Evolutionary conservation across 2,113 vertebrate genomes (phyloP).

Genomic region (Brachirus orientalis): DNA sequence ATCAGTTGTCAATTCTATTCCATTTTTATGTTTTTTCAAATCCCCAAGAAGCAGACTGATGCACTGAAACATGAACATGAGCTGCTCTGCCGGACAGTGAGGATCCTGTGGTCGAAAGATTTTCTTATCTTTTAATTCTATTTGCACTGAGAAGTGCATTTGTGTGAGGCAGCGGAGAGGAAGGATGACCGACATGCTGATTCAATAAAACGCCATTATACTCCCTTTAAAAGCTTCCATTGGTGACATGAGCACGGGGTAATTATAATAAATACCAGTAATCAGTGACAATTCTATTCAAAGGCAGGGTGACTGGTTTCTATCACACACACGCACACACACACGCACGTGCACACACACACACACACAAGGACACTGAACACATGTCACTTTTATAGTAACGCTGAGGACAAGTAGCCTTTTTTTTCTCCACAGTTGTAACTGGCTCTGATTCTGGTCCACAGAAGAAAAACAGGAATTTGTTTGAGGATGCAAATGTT

Average conservation of each 20-base stretch:
- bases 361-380: slow-evolving; percentile 44
- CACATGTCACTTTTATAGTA: slow-evolving; percentile 37
- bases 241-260: slow-evolving; percentile 88
- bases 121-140: slow-evolving; percentile 63
- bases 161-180: slow-evolving; percentile 56
- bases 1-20: no score
- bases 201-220: slow-evolving; percentile 93
- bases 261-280: slow-evolving; percentile 96
- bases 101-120: slow-evolving; percentile 46
- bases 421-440: slow-evolving; percentile 52
- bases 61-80: slow-evolving; percentile 8
- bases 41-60: slow-evolving; percentile 21
- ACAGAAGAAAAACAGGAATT: neutral
- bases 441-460: neutral
- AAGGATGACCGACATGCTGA: slow-evolving; percentile 79
- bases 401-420: slow-evolving; percentile 63
- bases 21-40: no score
- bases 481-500: no score
- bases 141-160: slow-evolving; percentile 69
- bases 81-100: slow-evolving; percentile 22
- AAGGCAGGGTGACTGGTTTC: slow-evolving; percentile 87
- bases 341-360: slow-evolving; percentile 68
- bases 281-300: slow-evolving; percentile 91
- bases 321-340: slow-evolving; percentile 80
- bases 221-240: slow-evolving; percentile 90